A percentile compares a stretch with the other conserved stretches of the same genome.
Conservation (phyloP, 2,888 invertebrate genomes). For the Xylophagus ater region DNA sequence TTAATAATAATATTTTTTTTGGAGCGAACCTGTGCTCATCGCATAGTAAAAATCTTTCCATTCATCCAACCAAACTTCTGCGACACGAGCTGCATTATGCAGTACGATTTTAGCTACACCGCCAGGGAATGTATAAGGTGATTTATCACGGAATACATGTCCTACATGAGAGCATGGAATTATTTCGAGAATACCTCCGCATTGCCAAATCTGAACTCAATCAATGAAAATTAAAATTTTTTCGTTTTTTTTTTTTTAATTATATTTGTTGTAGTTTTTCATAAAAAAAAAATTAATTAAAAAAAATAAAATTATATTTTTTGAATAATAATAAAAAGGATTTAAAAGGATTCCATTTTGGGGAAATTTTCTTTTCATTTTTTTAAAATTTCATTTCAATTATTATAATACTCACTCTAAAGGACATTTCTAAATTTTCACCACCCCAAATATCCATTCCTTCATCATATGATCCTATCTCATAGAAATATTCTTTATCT, state of each 20-base stretch:
- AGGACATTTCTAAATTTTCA: slow-evolving; percentile 44
- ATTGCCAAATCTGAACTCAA: slow-evolving; percentile 80
- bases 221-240: slow-evolving; percentile 3
- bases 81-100: slow-evolving; percentile 96
- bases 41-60: slow-evolving; percentile 99
- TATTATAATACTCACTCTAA: slow-evolving; percentile 34
- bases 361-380: neutral
- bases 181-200: slow-evolving; percentile 90
- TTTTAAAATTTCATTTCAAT: neutral
- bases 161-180: slow-evolving; percentile 93
- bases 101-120: slow-evolving; percentile 94
- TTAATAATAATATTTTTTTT: slow-evolving; percentile 8
- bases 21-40: slow-evolving; percentile 88
- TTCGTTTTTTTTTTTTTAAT: slow-evolving; percentile 2
- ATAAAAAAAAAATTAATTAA: slow-evolving; percentile 1
- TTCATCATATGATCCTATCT: slow-evolving; percentile 94
- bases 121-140: slow-evolving; percentile 98
- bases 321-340: neutral
- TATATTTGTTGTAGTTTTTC: slow-evolving; percentile 6
- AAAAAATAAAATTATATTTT: slow-evolving; percentile 1
- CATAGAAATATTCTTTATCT: slow-evolving; percentile 92
- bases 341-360: neutral
- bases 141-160: slow-evolving; percentile 95
- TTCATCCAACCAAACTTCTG: slow-evolving; percentile 99
- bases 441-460: slow-evolving; percentile 99